Evolutionary conservation across 2,113 vertebrate species (phyloP), one percentile per base, ranked within the genome.

Genomic region (Corynorhinus townsendii): DNA sequence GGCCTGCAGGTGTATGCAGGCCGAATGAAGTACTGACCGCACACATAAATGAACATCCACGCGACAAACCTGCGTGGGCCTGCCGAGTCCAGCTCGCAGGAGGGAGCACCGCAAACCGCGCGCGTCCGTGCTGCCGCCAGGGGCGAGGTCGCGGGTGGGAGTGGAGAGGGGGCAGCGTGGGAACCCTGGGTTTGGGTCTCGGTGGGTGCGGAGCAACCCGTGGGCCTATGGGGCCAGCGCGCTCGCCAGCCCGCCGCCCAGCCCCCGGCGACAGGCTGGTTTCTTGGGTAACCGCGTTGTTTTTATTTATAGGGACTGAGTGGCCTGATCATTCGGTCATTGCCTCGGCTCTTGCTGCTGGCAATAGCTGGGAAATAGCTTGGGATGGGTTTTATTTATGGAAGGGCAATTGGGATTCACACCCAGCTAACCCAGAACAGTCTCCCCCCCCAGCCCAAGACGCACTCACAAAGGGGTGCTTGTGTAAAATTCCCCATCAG

Each of bases 401-500:
- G 93, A 89, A 73, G 90, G 86, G 77, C 95, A 88, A 95, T 96
- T 96, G 96, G 80, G 86, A 96, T 96, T 96, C 95, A 95, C 94
- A 94, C 93, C 81, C 96, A 96, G 94, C 97, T 91, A 94, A 92
- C 91, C 95, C 95, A 87, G 92, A 91, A 90, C 69, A 91, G 73
- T 83, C 66, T 91, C 92, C 86, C 56, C 66, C 75, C n/a, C 80
- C 26, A 89, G 91, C 92, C 89, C 93, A 89, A 86, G 97, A 88
- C 33, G 71, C 54, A 22, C 90, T 90, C 87, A 96, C 97, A 98
- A 98, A 97, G 97, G 93, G 91, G 77, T 87, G 92, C 96, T 98
- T 98, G 97, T 97, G 94, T 95, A 96, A 93, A 97, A 92, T 83
- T 49, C 95, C 88, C 96, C 97, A 94, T 98, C 97, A 95, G 98